Base-by-base conservation (phyloP, 2,113 vertebrate species). In the Pampusana beccarii region DNA sequence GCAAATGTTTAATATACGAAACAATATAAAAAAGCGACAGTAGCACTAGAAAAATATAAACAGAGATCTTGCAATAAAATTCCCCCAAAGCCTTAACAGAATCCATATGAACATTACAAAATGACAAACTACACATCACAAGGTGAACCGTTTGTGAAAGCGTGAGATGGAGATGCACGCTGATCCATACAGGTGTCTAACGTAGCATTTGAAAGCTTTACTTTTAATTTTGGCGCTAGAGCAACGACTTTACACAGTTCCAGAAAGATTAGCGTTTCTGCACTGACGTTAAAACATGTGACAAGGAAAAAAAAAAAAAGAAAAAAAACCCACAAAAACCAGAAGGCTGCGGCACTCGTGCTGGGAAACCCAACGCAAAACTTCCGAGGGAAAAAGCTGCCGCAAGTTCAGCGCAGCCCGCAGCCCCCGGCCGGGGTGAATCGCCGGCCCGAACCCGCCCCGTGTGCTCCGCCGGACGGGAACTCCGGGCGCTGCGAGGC, bases 151-250 rank as follows among this genome's bases (percentile, higher is more conserved):
- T 36, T 31, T 8, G 7, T 0, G 29, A 15, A 40, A 67, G 62
- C 53, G 4, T 12, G 79, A 19, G 77, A 29, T 25, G 61, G 78
- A 2, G 57, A 23, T 24, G 38, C 60, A 13, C 7, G 13, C 3
- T 4, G 71, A 53, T 34, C 66, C 36, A 11, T 7, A 20, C 13
- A 10, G 60, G 6, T 5, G 9, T 1, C 80, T 24, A 36, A 19
- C 2, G 11, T 50, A 29, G 72, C 56, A 2, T 11, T 91, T 78
- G 29, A 87, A 80, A 88, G 51, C 80, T 26, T 11, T 21, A 38
- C 84, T 69, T 88, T 91, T 56, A 13, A 87, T 89, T 91, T 92
- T 91, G 94, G 57, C 94, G 94, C 95, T 61, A 75, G 21, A 81
- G 65, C 86, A 25, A 50, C 54, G 16, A 5, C 73, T 82, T 31